Conservation (phyloP, 2,797 vertebrate species). For the Gallirallus australis region DNA sequence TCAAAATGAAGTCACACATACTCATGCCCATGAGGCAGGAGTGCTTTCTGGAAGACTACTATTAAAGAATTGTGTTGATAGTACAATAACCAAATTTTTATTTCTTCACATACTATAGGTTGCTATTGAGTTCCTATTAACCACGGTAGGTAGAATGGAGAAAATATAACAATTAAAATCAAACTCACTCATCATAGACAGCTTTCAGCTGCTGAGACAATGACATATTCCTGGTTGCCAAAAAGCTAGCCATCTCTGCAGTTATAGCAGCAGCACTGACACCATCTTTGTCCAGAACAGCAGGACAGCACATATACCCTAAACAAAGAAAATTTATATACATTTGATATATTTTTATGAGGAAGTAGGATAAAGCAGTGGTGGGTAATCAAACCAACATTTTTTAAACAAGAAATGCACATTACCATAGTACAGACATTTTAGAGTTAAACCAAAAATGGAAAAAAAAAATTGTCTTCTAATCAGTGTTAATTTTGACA, state of each 20-base stretch:
- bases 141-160: neutral
- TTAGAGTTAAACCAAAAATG: neutral
- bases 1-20: neutral
- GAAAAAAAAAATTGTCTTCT: neutral
- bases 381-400: neutral
- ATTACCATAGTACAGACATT: neutral
- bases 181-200: conserved; percentile 92
- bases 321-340: neutral
- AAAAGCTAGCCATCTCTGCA: conserved; percentile 90
- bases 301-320: conserved; percentile 98
- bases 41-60: neutral
- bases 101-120: neutral
- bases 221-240: conserved; percentile 85
- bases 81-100: neutral
- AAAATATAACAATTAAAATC: neutral
- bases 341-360: neutral
- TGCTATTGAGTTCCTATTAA: neutral
- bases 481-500: neutral
- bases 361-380: neutral
- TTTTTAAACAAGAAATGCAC: neutral
- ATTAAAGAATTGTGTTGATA: neutral
- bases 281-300: conserved; percentile 96
- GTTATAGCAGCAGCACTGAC: conserved; percentile 94
- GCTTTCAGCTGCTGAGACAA: conserved; percentile 89
- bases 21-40: neutral